Base-by-base conservation (phyloP, 2,888 invertebrate genomes). In the Colostygia pectinataria region DNA sequence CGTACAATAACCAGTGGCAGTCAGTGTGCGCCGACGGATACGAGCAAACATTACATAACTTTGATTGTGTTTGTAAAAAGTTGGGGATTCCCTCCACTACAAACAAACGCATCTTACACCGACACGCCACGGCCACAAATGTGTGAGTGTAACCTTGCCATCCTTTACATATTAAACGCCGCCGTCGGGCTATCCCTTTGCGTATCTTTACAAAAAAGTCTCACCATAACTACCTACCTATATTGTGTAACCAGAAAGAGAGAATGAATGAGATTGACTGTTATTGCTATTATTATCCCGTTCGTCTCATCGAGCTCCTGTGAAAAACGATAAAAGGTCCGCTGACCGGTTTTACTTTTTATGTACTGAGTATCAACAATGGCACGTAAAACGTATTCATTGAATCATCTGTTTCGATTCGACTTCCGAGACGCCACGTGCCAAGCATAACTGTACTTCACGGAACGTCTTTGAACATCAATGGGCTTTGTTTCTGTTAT, bases 11-110 rank as follows among this genome's bases (percentile, higher is more conserved):
- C n/a, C 81, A 77, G 85, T 76, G 73, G 83, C 79, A 72, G 74
- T 66, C 68, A 61, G 74, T 74, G 75, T 74, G 77, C 76, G 80
- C 72, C 79, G 81, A 77, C 86, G 85, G 84, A 83, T 85, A 82
- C 86, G 78, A 80, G 79, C 83, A 87, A 86, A 87, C 87, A 86
- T 89, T 89, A 89, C 89, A 90, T 89, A 90, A 90, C 87, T 89
- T 87, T 89, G 89, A 89, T 89, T 90, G 89, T 89, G 90, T 90
- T 88, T 83, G 88, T 90, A 90, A 90, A 90, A 90, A 89, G 83
- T 88, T 87, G 90, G 90, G 89, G 87, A 90, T 85, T 87, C 90
- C 90, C 90, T 84, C 82, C 71, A 88, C 84, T 82, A 89, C 90
- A 86, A 75, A 89, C 90, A 86, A 75, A 71, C 83, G 77, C 84